Conservation (phyloP, 1,140 invertebrate species). For the Saccostrea echinata region DNA sequence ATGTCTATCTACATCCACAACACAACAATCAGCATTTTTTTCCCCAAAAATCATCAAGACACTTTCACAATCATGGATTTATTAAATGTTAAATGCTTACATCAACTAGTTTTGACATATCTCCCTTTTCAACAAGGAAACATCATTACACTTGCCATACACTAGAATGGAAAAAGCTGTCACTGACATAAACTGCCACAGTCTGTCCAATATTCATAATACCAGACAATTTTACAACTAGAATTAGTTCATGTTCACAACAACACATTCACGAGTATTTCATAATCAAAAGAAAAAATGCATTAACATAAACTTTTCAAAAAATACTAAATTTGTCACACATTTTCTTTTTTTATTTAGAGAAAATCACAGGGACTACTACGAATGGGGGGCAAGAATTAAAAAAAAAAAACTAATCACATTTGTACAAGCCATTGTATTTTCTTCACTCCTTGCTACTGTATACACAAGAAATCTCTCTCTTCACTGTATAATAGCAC, state of each 20-base stretch:
- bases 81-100: conserved; percentile 21
- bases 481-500: conserved; percentile 10
- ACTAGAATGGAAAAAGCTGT: conserved; percentile 26
- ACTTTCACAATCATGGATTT: conserved; percentile 31
- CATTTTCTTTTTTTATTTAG: neutral
- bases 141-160: conserved; percentile 18
- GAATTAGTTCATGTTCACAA: conserved; percentile 16
- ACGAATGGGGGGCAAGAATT: conserved; percentile 27
- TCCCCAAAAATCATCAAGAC: conserved; percentile 1
- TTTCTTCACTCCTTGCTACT: neutral
- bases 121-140: neutral
- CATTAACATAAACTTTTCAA: conserved; percentile 32
- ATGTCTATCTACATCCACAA: conserved; percentile 29
- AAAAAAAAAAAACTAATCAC: neutral
- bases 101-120: conserved; percentile 1
- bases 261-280: conserved; percentile 34
- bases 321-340: conserved; percentile 36
- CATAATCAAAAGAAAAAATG: conserved; percentile 28
- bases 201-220: conserved; percentile 29
- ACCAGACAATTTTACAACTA: conserved; percentile 11
- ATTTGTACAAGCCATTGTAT: conserved; percentile 8
- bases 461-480: conserved; percentile 4
- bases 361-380: conserved; percentile 34
- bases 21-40: conserved; percentile 6
- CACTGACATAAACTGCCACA: conserved; percentile 5